Conservation (phyloP, 2,797 vertebrate genomes). For the Arrhamphus sclerolepis region DNA sequence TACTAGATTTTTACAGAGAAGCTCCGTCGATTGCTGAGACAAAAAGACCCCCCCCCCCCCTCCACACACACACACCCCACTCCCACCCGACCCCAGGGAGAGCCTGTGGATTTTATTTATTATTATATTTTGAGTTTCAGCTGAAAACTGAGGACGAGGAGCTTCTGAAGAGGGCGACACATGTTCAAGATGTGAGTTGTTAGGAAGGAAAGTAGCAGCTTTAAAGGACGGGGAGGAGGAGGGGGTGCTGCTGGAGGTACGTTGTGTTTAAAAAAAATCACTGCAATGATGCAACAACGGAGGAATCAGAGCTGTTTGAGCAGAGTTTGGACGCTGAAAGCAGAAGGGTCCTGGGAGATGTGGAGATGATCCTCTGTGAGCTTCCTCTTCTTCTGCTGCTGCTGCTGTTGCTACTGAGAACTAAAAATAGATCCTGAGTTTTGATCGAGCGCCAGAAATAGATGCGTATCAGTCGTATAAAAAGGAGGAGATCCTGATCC, state of each 20-base stretch:
- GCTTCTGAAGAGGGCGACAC: constrained; percentile 62
- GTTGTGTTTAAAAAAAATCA: constrained; percentile 67
- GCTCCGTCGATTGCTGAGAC: constrained; percentile 51
- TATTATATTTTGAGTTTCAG: constrained; percentile 30
- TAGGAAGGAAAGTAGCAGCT: constrained; percentile 32
- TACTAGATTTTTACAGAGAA: constrained; percentile 75
- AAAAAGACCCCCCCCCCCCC: constrained; percentile 42
- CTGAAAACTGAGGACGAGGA: constrained; percentile 52
- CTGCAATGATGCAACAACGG: constrained; percentile 86
- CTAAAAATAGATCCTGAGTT: constrained; percentile 99
- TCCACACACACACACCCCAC: too few species aligned
- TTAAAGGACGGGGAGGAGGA: constrained; percentile 47
- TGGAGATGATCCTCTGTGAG: constrained; percentile 91
- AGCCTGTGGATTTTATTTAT: constrained; percentile 36
- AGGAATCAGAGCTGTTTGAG: constrained; percentile 79
- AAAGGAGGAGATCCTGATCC: constrained; percentile 91
- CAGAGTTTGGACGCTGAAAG: constrained; percentile 81
- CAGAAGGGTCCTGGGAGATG: constrained; percentile 83
- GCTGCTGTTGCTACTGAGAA: constrained; percentile 80
- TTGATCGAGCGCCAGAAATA: constrained; percentile 99
- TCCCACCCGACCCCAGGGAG: too few species aligned
- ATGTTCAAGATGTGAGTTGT: constrained; percentile 46
- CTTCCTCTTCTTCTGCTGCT: constrained; percentile 85
- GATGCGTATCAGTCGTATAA: constrained; percentile 97
- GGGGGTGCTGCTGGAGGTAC: constrained; percentile 64